Evolutionary conservation across 2,888 invertebrate genomes (phyloP).

Genomic region (Abrostola tripartita): DNA sequence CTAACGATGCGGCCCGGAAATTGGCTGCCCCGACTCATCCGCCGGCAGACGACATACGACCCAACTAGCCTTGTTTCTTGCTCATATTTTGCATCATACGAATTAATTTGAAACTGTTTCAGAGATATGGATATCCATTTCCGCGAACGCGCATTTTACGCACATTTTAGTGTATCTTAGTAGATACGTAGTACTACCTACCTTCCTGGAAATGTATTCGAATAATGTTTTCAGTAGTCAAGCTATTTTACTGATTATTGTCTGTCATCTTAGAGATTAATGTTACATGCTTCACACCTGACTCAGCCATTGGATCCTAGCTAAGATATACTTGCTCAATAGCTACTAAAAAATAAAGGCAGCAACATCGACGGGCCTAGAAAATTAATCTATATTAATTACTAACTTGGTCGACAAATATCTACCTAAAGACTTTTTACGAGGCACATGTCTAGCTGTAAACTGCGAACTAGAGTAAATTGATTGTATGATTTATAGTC

Average conservation of each 20-base stretch:
- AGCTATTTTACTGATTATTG: too few relatives aligned
- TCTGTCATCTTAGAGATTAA: too few relatives aligned
- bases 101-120: slow-evolving; percentile 27
- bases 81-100: slow-evolving; percentile 44
- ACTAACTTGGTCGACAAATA: not conserved
- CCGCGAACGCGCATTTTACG: slow-evolving; percentile 9
- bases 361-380: too few relatives aligned
- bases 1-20: slow-evolving; percentile 68
- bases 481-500: not conserved
- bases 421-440: not conserved
- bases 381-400: too few relatives aligned
- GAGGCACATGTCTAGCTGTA: not conserved
- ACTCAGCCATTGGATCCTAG: too few relatives aligned
- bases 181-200: too few relatives aligned
- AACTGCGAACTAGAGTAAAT: not conserved
- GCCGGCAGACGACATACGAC: slow-evolving; percentile 53
- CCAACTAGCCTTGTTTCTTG: slow-evolving; percentile 57
- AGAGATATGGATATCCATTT: slow-evolving; percentile 26
- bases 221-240: too few relatives aligned
- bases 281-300: too few relatives aligned
- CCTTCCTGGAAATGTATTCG: too few relatives aligned
- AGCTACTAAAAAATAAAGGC: too few relatives aligned
- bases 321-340: too few relatives aligned
- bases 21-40: slow-evolving; percentile 68
- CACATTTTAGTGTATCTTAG: not conserved